A percentile compares a stretch with the other conserved stretches of the same genome.
Conservation (phyloP, 2,888 invertebrate genomes). For the Luperina nickerlii region DNA sequence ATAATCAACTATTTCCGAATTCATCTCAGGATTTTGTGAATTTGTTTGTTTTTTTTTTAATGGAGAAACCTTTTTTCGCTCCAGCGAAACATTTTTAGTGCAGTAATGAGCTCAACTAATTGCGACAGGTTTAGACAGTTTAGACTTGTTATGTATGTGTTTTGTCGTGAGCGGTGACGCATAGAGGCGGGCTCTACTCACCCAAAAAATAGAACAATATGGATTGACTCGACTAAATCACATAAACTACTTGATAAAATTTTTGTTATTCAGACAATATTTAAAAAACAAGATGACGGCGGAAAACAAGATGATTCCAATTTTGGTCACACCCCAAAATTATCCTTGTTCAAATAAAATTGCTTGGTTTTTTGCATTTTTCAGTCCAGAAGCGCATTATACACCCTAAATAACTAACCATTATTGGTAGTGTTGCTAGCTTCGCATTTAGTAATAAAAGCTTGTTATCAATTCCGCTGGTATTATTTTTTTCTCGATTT, state of each 20-base stretch:
- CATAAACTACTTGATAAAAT: not conserved
- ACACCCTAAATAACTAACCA: not conserved
- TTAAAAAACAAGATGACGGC: too few relatives aligned
- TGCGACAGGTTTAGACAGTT: too few relatives aligned
- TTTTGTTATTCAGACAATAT: too few relatives aligned
- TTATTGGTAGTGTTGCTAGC: slow-evolving; percentile 14
- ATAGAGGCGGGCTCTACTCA: not conserved
- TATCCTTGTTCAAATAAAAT: not conserved
- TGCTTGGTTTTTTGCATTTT: not conserved
- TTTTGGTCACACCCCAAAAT: not conserved
- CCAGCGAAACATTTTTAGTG: not conserved
- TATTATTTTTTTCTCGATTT: not conserved
- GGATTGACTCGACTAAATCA: not conserved
- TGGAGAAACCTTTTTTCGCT: not conserved
- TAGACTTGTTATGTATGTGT: not conserved
- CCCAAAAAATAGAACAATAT: not conserved
- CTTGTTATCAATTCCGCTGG: slow-evolving; percentile 30
- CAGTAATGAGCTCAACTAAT: not conserved
- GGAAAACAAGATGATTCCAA: not conserved
- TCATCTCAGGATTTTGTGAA: not conserved
- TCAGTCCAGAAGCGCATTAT: not conserved
- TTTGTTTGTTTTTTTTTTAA: not conserved
- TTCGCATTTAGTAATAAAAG: slow-evolving; percentile 32
- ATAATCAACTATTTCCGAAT: not conserved
- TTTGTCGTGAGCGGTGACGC: not conserved